A percentile compares a stretch with the other conserved stretches of the same genome.
These are phyloP conservation scores for Spheniscus humboldti DNA, from an alignment of 2,797 vertebrate species.

Conservation along the genomic window DNA sequence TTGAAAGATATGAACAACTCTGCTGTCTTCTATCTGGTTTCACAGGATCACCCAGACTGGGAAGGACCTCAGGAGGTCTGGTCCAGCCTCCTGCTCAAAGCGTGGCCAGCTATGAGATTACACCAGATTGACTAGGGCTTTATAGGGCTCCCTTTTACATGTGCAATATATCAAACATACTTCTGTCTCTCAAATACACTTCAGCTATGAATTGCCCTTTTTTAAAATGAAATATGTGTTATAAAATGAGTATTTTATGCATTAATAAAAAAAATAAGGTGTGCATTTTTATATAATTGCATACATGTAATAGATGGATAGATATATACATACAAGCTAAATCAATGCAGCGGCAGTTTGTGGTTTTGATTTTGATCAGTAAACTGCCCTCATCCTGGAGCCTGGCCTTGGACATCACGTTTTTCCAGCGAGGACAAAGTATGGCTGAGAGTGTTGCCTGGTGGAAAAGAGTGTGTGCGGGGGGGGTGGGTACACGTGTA, in stretches of 20 bases:
- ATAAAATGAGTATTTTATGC: neutral
- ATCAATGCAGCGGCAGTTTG: neutral
- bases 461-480: neutral
- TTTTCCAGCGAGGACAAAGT: neutral
- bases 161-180: neutral
- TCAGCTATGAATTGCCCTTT: neutral
- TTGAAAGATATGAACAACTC: neutral
- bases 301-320: neutral
- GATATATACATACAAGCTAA: neutral
- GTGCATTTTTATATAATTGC: neutral
- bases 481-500: neutral
- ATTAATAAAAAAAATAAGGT: neutral
- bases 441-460: neutral
- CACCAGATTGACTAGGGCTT: neutral
- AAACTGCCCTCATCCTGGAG: neutral
- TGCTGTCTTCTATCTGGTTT: neutral
- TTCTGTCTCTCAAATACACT: neutral
- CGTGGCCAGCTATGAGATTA: neutral
- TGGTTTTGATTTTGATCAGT: neutral
- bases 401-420: neutral
- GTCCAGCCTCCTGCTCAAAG: neutral
- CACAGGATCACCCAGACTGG: neutral
- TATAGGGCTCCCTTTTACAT: neutral
- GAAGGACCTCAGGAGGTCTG: neutral
- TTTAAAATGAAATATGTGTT: neutral